A percentile compares a stretch with the other conserved stretches of the same genome.
Conservation (phyloP, 2,888 invertebrate species). For the Drosophila ezoana region DNA sequence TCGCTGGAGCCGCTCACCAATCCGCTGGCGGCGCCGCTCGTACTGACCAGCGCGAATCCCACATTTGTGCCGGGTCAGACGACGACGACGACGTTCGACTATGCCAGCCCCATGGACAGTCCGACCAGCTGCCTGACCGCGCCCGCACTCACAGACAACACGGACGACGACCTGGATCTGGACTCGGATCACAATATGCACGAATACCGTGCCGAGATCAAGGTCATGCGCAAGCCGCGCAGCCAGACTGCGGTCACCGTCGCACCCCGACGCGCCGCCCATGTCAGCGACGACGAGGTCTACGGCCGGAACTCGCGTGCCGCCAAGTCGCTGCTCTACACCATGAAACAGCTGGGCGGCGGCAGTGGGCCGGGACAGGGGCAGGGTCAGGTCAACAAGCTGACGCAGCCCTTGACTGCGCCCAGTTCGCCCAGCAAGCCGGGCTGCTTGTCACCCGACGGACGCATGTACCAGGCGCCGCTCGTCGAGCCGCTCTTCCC, state of each 20-base stretch:
- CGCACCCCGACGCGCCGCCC: slow-evolving; percentile 76
- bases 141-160: slow-evolving; percentile 68
- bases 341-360: slow-evolving; percentile 86
- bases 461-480: slow-evolving; percentile 83
- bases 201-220: slow-evolving; percentile 89
- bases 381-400: not conserved
- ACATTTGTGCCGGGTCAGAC: slow-evolving; percentile 47
- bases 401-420: slow-evolving; percentile 24
- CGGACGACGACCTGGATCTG: slow-evolving; percentile 82
- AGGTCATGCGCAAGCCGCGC: slow-evolving; percentile 91
- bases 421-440: slow-evolving; percentile 67
- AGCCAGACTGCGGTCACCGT: slow-evolving; percentile 90
- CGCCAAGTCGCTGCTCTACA: slow-evolving; percentile 86
- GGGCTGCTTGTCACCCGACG: slow-evolving; percentile 82
- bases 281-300: slow-evolving; percentile 85
- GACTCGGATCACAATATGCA: slow-evolving; percentile 85
- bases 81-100: slow-evolving; percentile 60
- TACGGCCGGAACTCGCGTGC: slow-evolving; percentile 85
- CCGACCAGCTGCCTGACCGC: slow-evolving; percentile 76
- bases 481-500: slow-evolving; percentile 83
- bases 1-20: slow-evolving; percentile 86
- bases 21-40: slow-evolving; percentile 82
- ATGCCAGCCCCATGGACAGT: slow-evolving; percentile 73
- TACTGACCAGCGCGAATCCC: slow-evolving; percentile 82
- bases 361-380: slow-evolving; percentile 5